Percentiles rank a stretch among this genome's conserved stretches.
phyloP scores from a whole-genome alignment of 2,888 invertebrate genomes.

The Ptychoptera albimana region DNA sequence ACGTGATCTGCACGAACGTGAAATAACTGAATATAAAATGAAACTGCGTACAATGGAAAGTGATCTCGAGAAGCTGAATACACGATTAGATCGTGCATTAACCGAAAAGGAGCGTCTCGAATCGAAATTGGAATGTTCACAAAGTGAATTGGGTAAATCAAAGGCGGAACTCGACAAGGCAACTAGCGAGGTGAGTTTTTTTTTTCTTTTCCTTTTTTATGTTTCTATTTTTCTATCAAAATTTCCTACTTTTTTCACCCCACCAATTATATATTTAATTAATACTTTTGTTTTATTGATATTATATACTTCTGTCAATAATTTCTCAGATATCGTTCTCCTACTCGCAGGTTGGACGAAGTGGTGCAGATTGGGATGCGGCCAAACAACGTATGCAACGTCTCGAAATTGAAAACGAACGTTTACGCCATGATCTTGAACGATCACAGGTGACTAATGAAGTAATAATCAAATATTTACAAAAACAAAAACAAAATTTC shows the following conservation, averaged over 20 bases:
- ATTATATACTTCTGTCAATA: too few relatives aligned
- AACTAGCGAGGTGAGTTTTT: constrained; percentile 48
- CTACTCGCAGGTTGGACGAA: constrained; percentile 41
- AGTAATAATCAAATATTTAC: neutral
- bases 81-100: constrained; percentile 73
- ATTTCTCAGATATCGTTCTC: constrained; percentile 1
- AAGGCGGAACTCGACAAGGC: constrained; percentile 89
- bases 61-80: constrained; percentile 77
- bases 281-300: too few relatives aligned
- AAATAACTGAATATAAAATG: constrained; percentile 89
- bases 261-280: too few relatives aligned
- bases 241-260: too few relatives aligned
- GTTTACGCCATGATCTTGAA: constrained; percentile 72
- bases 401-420: constrained; percentile 78
- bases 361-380: constrained; percentile 55
- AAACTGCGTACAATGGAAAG: constrained; percentile 81
- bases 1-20: constrained; percentile 80
- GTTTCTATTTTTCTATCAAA: neutral
- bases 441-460: constrained; percentile 42
- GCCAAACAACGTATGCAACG: constrained; percentile 57
- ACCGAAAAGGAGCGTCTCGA: constrained; percentile 84
- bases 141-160: constrained; percentile 84
- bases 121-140: constrained; percentile 80
- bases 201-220: constrained; percentile 16
- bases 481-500: too few relatives aligned